These are phyloP conservation scores for Oikopleura albicans DNA, from an alignment of 23 tunicate genomes.

Conservation along the genomic window DNA sequence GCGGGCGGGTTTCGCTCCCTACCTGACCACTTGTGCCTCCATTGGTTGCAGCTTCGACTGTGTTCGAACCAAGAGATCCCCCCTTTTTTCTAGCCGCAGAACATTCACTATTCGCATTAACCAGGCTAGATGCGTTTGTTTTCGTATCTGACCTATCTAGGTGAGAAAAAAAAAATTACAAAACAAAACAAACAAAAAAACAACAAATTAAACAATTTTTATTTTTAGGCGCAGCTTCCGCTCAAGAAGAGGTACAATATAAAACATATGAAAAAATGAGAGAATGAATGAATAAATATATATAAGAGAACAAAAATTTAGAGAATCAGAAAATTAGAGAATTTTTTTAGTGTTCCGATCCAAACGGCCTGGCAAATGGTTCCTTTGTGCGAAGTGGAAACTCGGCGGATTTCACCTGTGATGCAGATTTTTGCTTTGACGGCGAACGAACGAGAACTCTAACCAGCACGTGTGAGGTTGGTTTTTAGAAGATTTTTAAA, in stretches of 20 bases:
- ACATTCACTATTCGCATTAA: background rate
- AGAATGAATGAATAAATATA: no score
- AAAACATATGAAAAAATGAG: background rate
- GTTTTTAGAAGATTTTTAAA: no score
- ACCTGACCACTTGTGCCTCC: background rate
- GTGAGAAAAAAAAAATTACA: no score
- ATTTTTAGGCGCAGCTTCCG: background rate
- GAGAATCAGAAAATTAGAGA: background rate
- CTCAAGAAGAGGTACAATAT: background rate
- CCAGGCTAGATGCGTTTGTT: background rate
- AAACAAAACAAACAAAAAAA: background rate
- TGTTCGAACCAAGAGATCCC: background rate
- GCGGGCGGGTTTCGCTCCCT: background rate
- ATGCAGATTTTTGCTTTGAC: conserved; percentile 16
- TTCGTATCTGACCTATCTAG: no score
- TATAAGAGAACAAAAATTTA: background rate
- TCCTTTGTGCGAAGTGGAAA: background rate
- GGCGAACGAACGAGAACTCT: background rate
- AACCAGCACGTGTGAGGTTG: background rate
- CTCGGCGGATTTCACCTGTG: background rate
- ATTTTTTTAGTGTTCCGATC: background rate
- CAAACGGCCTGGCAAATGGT: background rate
- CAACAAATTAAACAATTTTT: background rate
- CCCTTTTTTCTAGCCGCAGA: background rate
- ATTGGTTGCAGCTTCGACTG: background rate